phyloP scores from a whole-genome alignment of 1,140 invertebrate genomes.

The Drosophila ficusphila region DNA sequence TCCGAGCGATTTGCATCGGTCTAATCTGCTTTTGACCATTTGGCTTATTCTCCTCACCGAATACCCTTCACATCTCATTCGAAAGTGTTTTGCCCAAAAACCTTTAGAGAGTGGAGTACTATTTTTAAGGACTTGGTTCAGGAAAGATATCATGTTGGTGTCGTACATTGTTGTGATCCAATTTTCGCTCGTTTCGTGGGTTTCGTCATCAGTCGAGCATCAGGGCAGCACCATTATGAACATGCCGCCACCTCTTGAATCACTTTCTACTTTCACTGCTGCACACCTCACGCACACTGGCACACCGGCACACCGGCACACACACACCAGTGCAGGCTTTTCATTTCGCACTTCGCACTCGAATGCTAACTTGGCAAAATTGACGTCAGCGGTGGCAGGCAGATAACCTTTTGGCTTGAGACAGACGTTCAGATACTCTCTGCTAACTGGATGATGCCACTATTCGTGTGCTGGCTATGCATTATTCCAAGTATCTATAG shows the following conservation, averaged over 20 bases:
- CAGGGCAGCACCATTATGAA: conserved; percentile 29
- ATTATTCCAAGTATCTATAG: no score
- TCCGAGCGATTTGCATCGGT: not conserved
- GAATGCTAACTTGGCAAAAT: conserved; percentile 15
- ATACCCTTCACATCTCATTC: no score
- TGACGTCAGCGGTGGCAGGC: conserved; percentile 33
- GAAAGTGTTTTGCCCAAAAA: no score
- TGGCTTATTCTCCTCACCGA: no score
- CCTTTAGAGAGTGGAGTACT: no score
- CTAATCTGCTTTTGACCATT: no score
- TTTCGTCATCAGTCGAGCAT: conserved; percentile 49
- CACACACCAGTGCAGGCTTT: not conserved
- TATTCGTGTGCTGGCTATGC: no score
- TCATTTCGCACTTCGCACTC: conserved; percentile 31
- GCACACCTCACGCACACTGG: conserved; percentile 2
- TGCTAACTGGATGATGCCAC: no score
- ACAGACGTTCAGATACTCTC: not conserved
- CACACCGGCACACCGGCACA: not conserved
- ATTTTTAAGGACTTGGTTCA: not conserved
- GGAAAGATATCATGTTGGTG: no score
- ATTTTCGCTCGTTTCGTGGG: not conserved
- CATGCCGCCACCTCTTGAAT: conserved; percentile 41
- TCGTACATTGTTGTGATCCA: no score
- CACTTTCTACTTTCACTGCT: conserved; percentile 77
- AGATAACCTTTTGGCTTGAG: conserved; percentile 17